Evolutionary conservation across 2,797 vertebrate species (phyloP).

Genomic region (Meda fulgida): DNA sequence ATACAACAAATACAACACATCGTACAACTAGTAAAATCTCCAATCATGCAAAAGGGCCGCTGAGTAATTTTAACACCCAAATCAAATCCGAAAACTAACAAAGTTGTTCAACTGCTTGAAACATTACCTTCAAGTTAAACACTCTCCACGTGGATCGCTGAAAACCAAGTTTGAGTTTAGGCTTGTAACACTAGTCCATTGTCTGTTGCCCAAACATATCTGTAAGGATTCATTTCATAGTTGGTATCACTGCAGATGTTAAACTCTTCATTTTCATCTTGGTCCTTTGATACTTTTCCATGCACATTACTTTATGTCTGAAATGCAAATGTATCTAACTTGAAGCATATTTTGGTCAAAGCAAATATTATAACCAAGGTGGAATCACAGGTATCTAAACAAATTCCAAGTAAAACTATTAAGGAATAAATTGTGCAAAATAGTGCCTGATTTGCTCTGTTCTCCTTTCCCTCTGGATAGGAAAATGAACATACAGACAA

Average conservation of each 20-base stretch:
- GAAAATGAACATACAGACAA: background rate
- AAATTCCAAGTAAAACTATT: background rate
- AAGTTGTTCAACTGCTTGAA: background rate
- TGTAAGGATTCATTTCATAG: slow-evolving; percentile 11
- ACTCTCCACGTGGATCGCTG: background rate
- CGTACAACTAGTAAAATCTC: background rate
- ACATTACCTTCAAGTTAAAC: slow-evolving; percentile 22
- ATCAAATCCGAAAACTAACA: slow-evolving; percentile 3
- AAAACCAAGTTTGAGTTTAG: slow-evolving; percentile 7
- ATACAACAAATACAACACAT: background rate
- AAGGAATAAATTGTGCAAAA: background rate
- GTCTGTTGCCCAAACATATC: slow-evolving; percentile 7
- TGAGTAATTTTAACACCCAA: background rate
- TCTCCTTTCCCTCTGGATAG: background rate
- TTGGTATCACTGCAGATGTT: background rate
- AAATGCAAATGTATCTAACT: background rate
- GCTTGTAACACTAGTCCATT: slow-evolving; percentile 37
- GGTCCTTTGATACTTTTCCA: background rate
- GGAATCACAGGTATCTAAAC: background rate
- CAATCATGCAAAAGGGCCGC: background rate
- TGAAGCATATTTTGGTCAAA: background rate
- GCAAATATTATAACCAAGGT: background rate
- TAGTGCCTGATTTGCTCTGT: background rate
- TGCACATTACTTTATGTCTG: background rate
- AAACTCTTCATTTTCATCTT: background rate